Base-by-base conservation (phyloP, 2,797 vertebrate species). In the Linurgus olivaceus region DNA sequence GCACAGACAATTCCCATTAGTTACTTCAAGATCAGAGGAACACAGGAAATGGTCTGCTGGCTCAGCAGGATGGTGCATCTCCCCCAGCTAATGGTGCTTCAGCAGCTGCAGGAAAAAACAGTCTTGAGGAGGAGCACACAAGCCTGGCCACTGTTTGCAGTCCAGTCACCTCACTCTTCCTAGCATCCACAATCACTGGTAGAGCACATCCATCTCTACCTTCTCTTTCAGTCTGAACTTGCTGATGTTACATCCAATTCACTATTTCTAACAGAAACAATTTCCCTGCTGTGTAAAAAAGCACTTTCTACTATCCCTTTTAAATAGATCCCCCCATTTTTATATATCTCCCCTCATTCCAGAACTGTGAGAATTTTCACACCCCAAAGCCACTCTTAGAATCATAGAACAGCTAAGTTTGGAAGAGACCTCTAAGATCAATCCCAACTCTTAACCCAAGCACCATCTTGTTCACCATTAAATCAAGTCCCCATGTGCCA, bases 151-250 rank as follows among this genome's bases (percentile, higher is more conserved):
- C 57, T 35, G 3, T 28, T 70, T 57, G 52, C 78, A 73, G 31
- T 42, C 42, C 58, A 10, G 67, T 52, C 67, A 59, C 59, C 40
- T 66, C 67, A 10, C 15, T 45, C 31, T 7, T 79, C 59, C 81
- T 47, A 57, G 29, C 48, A 92, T 10, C 42, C 65, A 37, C 24
- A 61, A 31, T 38, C 38, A 47, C 5, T 63, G 54, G 29, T 6
- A 65, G 16, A 50, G 23, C n/a, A 28, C 37, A 26, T n/a, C 62
- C 42, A 83, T 83, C 42, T 57, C 57, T 74, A 88, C 82, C 28
- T 95, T 66, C 82, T 88, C 88, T 70, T 88, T 58, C 37, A 26
- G 28, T 95, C 70, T 77, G 75, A 83, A 94, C 82, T 65, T 88
- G 24, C 79, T 83, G 50, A 33, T 59, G 33, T 5, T 58, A 15